phyloP scores from a whole-genome alignment of 2,797 vertebrate genomes.

The Prionace glauca region DNA sequence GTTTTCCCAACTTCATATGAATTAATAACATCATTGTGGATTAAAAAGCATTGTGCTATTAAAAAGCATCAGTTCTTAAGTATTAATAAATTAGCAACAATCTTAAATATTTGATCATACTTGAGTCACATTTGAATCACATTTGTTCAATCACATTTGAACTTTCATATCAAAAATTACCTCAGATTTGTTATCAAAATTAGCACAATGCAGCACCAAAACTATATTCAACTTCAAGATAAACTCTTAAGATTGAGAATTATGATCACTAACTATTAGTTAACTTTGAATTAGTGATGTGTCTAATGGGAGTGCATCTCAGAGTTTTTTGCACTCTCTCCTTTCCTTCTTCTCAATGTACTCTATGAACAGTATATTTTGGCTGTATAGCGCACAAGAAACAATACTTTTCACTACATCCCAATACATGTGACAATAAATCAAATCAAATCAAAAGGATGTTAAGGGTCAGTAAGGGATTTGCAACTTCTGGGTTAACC shows the following conservation, averaged over 20 bases:
- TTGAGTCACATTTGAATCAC: no score
- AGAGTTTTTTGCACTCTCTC: no score
- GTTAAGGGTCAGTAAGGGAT: neutral
- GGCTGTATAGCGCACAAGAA: no score
- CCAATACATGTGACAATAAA: no score
- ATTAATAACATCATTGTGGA: neutral
- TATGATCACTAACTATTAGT: neutral
- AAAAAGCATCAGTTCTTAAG: neutral
- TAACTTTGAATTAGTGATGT: neutral
- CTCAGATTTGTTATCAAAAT: neutral
- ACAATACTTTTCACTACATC: no score
- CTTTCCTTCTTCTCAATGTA: no score
- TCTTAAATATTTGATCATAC: neutral
- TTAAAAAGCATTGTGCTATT: neutral
- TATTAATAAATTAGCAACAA: neutral
- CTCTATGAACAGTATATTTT: no score
- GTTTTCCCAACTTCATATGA: neutral
- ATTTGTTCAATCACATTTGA: neutral
- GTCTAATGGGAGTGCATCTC: constrained; percentile 24
- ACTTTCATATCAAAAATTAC: neutral
- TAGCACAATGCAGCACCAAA: neutral
- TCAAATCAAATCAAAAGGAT: no score
- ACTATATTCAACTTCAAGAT: neutral
- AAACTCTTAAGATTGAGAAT: neutral
- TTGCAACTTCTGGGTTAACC: neutral